Evolutionary conservation across 64 coral and sea anemone genomes (phyloP), one percentile per base, ranked within the genome.

Genomic region (Montipora foliosa): DNA sequence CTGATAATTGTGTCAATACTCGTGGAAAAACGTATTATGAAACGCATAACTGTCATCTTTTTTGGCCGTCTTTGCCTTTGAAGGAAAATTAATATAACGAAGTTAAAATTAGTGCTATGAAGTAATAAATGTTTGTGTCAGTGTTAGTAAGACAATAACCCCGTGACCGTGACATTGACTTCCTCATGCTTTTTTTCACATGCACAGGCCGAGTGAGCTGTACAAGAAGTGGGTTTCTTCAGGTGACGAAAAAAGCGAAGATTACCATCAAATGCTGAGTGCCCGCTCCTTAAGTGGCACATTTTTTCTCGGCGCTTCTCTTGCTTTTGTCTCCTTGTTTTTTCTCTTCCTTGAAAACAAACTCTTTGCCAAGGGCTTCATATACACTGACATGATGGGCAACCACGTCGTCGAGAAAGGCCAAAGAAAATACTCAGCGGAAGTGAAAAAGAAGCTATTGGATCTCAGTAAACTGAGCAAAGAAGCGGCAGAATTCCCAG

Each of bases 211-310:
- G 82, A 97, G 92, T 70, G 96, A 97, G 13, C 62, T 94, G 1
- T 97, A 97, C 92, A 97, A 97, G 74, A 95, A 97, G 51, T 97
- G 96, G 96, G 96, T 97, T 6, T 93, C 92, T 67, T 76, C 96
- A 29, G 93, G 89, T 5, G 81, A 91, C 67, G 76, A 70, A 21
- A 59, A 13, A 66, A 66, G 91, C 8, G 96, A 97, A 5, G 96
- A 97, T 22, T 70, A 76, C 72, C 96, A 94, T 8, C 93, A 97
- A 59, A 58, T 81, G 44, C 64, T 97, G 16, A 75, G 67, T 22
- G 58, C 76, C 51, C 83, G 84, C 3, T 92, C 93, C 16, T 70
- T 97, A n/a, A 97, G 93, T 17, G 96, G 96, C 12, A 93, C 95
- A 7, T 97, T 97, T 75, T 94, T 97, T 84, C 87, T 97, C 1